These are phyloP conservation scores for Scaptomyza tumidula DNA, from an alignment of 2,888 invertebrate genomes.

Conservation along the genomic window DNA sequence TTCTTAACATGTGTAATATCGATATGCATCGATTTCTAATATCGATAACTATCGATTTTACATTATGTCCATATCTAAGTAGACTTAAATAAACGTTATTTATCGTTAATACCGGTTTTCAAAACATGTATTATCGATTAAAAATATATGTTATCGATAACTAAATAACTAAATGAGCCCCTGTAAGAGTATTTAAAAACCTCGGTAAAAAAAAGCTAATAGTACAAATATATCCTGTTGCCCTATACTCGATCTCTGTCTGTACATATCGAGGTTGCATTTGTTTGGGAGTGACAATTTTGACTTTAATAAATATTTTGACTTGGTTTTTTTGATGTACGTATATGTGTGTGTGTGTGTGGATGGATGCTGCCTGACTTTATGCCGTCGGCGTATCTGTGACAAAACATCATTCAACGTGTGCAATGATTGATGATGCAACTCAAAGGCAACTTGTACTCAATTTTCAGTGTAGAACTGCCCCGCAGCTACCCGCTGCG, in stretches of 20 bases:
- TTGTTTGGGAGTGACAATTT: conserved; percentile 65
- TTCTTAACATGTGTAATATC: background rate
- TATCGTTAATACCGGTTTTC: too few relatives aligned
- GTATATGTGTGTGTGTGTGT: conserved; percentile 17
- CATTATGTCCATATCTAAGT: too few relatives aligned
- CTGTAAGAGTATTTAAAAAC: conserved; percentile 4
- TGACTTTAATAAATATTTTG: conserved; percentile 81
- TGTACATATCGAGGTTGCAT: conserved; percentile 3
- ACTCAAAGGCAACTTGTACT: conserved; percentile 79
- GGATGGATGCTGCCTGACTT: conserved; percentile 30
- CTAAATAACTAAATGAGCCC: background rate
- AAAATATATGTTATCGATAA: background rate
- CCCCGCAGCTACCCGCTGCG: conserved; percentile 36
- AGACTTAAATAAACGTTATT: too few relatives aligned
- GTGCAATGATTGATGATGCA: conserved; percentile 80
- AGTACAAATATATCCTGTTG: conserved; percentile 31
- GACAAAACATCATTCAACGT: conserved; percentile 80
- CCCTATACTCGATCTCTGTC: conserved; percentile 33
- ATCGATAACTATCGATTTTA: background rate
- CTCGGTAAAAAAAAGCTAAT: conserved; percentile 9
- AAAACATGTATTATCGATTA: background rate
- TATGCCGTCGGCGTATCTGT: conserved; percentile 72
- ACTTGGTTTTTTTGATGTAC: conserved; percentile 57
- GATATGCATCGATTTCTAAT: background rate
- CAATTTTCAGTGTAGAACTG: conserved; percentile 74